Conservation (phyloP, 2,113 vertebrate species). For the Boleophthalmus pectinirostris region DNA sequence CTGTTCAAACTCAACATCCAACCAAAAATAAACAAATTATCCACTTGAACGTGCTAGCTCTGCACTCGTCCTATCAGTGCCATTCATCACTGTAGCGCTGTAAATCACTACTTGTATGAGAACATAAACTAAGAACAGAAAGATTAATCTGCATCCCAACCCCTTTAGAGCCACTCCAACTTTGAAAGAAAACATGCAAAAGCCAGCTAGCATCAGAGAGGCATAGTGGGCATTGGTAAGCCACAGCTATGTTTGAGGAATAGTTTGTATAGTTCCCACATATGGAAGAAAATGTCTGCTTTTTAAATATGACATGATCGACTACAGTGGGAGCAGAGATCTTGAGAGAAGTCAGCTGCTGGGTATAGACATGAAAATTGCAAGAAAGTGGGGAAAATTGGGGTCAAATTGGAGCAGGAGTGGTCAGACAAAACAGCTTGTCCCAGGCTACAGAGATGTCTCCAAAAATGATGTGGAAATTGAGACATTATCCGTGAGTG, state of each 20-base stretch:
- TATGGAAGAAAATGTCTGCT: conserved; percentile 44
- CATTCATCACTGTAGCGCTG: conserved; percentile 62
- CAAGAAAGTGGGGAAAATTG: conserved; percentile 23
- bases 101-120: conserved; percentile 67
- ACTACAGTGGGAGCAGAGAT: conserved; percentile 36
- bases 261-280: conserved; percentile 28
- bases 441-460: conserved; percentile 22
- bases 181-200: conserved; percentile 43
- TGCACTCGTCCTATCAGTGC: conserved; percentile 50
- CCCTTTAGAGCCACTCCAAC: conserved; percentile 25
- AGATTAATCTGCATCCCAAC: conserved; percentile 63
- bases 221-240: conserved; percentile 12
- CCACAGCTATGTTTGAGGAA: conserved; percentile 25
- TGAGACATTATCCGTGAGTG: conserved; percentile 46
- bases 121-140: conserved; percentile 49
- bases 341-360: conserved; percentile 56
- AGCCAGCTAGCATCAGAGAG: conserved; percentile 14
- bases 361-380: conserved; percentile 60
- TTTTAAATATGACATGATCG: conserved; percentile 40
- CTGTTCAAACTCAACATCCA: conserved; percentile 5
- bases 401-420: conserved; percentile 61
- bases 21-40: conserved; percentile 61
- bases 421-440: conserved; percentile 39
- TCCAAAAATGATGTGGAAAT: conserved; percentile 29
- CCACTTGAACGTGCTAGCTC: conserved; percentile 43